Evolutionary conservation across 2,113 vertebrate species (phyloP), one percentile per base, ranked within the genome.

Genomic region (Lophius piscatorius): DNA sequence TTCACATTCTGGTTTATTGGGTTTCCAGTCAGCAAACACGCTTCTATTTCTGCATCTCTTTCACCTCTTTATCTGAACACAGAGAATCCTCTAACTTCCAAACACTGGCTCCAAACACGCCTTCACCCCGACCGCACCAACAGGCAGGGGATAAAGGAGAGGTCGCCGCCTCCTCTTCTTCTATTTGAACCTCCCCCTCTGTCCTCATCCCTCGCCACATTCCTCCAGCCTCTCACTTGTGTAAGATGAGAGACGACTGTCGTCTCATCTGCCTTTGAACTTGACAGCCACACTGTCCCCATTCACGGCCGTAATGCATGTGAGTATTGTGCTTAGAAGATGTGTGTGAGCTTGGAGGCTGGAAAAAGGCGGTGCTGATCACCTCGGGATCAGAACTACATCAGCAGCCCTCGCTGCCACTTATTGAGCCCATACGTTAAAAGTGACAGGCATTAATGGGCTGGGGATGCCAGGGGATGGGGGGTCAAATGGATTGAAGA

Each of bases 11-110:
- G 50, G 64, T 71, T 83, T 58, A 40, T 64, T 33, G 73, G 60
- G 51, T 84, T 83, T 70, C 70, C 73, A 72, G 68, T 51, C 73
- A 76, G 81, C 73, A 90, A 89, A 91, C 76, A 90, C 14, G 26
- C 51, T 48, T 81, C 83, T 90, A 86, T 89, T 87, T 83, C 69
- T 79, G 68, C 48, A 26, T 64, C 22, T 66, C 50, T 80, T 66
- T 73, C 18, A 36, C 48, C 18, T 60, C 71, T 55, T 61, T 77
- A 56, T 74, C 38, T 26, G 49, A 61, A 42, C 28, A 83, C 74
- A 81, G 66, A 71, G 57, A 65, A 61, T 78, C 78, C 63, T 79
- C 76, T 59, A 62, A 75, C 49, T 40, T 63, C 57, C 42, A 63
- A 42, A 64, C 45, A 51, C 21, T 57, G 54, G 49, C 64, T 66